Conservation (phyloP, 2,113 vertebrate genomes). For the Pipa parva region DNA sequence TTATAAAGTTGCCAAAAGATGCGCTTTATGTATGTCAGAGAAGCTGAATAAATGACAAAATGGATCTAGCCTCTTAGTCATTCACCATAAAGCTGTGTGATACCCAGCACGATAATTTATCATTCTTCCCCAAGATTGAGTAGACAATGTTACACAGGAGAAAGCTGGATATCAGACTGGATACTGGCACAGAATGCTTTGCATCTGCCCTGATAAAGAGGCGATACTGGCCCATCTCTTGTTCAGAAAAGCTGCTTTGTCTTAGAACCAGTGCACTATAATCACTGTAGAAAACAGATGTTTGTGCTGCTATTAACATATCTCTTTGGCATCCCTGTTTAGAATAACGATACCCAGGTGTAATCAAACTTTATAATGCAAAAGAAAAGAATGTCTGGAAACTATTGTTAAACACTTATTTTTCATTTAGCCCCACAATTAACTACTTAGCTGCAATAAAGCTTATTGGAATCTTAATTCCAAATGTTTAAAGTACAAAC, state of each 20-base stretch:
- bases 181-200: conserved; percentile 21
- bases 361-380: conserved; percentile 26
- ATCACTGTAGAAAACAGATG: conserved; percentile 37
- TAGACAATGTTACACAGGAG: neutral
- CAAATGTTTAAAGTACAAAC: too few relatives aligned
- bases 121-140: conserved; percentile 1
- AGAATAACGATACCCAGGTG: conserved; percentile 30
- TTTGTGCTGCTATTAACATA: conserved; percentile 27
- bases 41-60: conserved; percentile 17
- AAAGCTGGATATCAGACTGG: neutral
- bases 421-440: too few relatives aligned
- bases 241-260: conserved; percentile 25
- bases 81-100: conserved; percentile 15
- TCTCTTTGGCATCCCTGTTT: conserved; percentile 17
- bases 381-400: too few relatives aligned
- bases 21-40: neutral
- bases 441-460: too few relatives aligned
- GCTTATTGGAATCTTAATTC: too few relatives aligned
- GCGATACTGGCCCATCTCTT: neutral
- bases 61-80: conserved; percentile 9
- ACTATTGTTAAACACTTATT: too few relatives aligned
- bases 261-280: conserved; percentile 24
- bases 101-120: conserved; percentile 26
- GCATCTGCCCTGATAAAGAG: conserved; percentile 12
- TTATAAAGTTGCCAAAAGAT: conserved; percentile 14